Evolutionary conservation across 2,888 invertebrate species (phyloP), one percentile per base, ranked within the genome.

Genomic region (Eupithecia insigniata): DNA sequence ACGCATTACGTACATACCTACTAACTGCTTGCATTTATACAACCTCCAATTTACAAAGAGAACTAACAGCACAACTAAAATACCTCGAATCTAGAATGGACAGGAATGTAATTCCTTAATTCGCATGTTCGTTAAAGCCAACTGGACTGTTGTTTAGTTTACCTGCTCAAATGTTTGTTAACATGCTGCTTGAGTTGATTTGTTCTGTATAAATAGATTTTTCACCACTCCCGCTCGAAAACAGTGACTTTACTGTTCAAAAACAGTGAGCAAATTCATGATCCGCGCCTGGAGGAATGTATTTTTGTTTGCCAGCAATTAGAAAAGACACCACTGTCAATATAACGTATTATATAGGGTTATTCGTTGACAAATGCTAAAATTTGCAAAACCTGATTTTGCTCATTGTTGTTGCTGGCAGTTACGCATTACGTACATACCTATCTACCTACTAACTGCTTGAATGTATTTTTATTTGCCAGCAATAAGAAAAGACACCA

Each of bases 61-160:
- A 70, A 46, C 69, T 71, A 70, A 67, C 71, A 69, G 58, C 61
- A 67, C 22, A 75, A 64, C 72, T 74, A 76, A 76, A 74, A 72
- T 75, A 71, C 71, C 71, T 70, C 36, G 72, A 75, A 75, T 64
- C 61, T 71, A 75, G 73, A 73, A 66, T 74, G 46, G 51, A 28
- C 64, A 76, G 76, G 68, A 72, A 74, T 73, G 79, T 79, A 81
- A 82, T 82, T 78, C 79, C 80, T 79, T 81, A 83, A 83, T 83
- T 81, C 80, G 74, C 75, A 77, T 79, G 80, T 82, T 82, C 79
- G 81, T 84, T 81, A 82, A 80, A 81, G 77, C 76, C 76, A 70
- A 72, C 78, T 79, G 78, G 78, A 77, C 78, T 75, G 69, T 71
- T 81, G 80, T 83, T 82, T 81, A 81, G 81, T 76, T 77, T 69